Evolutionary conservation across 2,113 vertebrate species (phyloP).

Genomic region (Sinocyclocheilus grahami): DNA sequence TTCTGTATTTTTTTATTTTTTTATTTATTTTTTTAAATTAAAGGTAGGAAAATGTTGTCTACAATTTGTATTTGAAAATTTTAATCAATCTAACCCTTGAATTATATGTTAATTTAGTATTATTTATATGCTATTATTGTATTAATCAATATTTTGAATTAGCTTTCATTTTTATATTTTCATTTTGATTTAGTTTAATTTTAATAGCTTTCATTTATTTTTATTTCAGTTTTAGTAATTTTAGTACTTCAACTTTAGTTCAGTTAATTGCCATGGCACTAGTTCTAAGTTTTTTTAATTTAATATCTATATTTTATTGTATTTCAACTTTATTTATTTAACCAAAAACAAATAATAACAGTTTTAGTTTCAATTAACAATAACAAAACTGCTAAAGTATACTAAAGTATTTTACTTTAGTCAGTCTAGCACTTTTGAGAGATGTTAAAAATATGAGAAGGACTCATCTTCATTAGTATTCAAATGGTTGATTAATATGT

Average conservation of each 20-base stretch:
- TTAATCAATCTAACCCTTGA: not conserved
- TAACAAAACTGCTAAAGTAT: not conserved
- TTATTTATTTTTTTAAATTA: not conserved
- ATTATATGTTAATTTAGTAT: not conserved
- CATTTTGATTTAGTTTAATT: not conserved
- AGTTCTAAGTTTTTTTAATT: not conserved
- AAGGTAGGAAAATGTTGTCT: not conserved
- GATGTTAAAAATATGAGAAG: not conserved
- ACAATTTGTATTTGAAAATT: not conserved
- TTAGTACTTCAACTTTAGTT: not conserved
- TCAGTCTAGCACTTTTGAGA: not conserved
- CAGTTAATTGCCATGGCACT: not conserved
- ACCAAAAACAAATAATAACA: not conserved
- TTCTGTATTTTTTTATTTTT: too few relatives aligned
- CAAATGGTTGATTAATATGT: not conserved
- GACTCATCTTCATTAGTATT: not conserved
- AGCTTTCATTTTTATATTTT: not conserved
- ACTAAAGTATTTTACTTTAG: not conserved
- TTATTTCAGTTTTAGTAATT: not conserved
- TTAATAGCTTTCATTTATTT: not conserved
- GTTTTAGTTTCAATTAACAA: not conserved
- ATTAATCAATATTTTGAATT: not conserved
- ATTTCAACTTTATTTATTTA: not conserved
- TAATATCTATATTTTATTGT: not conserved
- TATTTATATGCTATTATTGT: not conserved